Evolutionary conservation across 2,888 invertebrate species (phyloP), one percentile per base, ranked within the genome.

Genomic region (Platypus cylindrus): DNA sequence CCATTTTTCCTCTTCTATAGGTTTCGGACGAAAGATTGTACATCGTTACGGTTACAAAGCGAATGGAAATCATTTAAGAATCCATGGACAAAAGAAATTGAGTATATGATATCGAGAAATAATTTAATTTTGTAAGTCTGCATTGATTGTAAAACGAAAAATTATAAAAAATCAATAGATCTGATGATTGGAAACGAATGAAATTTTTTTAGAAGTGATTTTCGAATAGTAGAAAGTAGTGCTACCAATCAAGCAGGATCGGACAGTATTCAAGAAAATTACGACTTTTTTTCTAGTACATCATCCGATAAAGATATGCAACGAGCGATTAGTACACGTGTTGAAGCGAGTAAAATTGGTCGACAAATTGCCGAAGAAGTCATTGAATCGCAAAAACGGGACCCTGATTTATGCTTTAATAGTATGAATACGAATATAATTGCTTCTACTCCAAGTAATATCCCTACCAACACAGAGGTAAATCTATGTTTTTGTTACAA

Each of bases 21-120:
- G 45, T 86, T 90, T 65, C 71, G 84, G 37, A 74, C 75, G 26
- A 87, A 87, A 60, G 79, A 80, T 50, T 82, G 82, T 32, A 66
- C 71, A 3, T 81, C 74, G 50, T 70, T 78, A 3, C 70, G 73
- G 33, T 60, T 93, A 11, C 79, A 80, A 53, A 89, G 87, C 41
- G 81, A 80, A 53, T 87, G 87, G 78, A 86, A 81, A 49, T 78
- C 84, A 0, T 91, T 94, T 59, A 75, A 75, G 51, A 93, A 93
- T 63, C 94, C 94, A 0, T 93, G 91, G 91, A 93, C 91, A 1
- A 89, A 89, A 62, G 93, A 93, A 54, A 78, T 89, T 41, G 93
- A 94, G 54, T 87, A 82, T 55, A 69, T 93, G 44, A 80, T 90
- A 45, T 82, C 89, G 0, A 86, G 84, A 59, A 90, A 91, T 63